Evolutionary conservation across 2,797 vertebrate species (phyloP).

Genomic region (Aldrovandia affinis): DNA sequence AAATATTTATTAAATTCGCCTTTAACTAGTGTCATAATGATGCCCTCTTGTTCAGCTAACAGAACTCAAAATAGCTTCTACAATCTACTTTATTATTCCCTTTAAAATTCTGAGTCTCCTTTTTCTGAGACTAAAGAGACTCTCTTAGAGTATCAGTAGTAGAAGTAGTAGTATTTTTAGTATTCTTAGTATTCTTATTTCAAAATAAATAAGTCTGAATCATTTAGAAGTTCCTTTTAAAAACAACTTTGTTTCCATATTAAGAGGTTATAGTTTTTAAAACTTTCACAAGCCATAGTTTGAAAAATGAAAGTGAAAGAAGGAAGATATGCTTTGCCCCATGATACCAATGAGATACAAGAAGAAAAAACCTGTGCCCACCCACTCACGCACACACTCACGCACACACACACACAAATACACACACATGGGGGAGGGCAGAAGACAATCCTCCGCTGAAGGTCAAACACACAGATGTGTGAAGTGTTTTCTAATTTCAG

Average conservation of each 20-base stretch:
- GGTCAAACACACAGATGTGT: too few species aligned
- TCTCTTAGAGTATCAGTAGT: too few species aligned
- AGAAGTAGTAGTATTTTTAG: too few species aligned
- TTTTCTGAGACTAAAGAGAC: too few species aligned
- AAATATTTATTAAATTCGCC: too few species aligned
- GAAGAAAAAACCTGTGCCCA: rapidly evolving
- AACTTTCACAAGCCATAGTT: background rate
- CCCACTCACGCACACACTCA: background rate
- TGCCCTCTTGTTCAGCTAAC: too few species aligned
- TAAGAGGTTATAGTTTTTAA: background rate
- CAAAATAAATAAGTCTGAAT: too few species aligned
- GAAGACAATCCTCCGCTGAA: background rate
- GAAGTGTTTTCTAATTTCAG: background rate
- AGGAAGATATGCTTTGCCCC: conserved; percentile 2
- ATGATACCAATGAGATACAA: background rate
- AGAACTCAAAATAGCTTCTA: too few species aligned
- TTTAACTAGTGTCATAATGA: too few species aligned
- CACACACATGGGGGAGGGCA: background rate
- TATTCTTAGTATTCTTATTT: too few species aligned
- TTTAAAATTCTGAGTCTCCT: too few species aligned
- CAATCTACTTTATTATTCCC: too few species aligned
- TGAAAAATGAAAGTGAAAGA: conserved; percentile 11
- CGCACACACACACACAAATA: background rate
- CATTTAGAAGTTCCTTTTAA: background rate
- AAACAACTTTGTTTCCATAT: background rate